phyloP scores from a whole-genome alignment of 2,888 invertebrate species.

The Rutpela maculata region DNA sequence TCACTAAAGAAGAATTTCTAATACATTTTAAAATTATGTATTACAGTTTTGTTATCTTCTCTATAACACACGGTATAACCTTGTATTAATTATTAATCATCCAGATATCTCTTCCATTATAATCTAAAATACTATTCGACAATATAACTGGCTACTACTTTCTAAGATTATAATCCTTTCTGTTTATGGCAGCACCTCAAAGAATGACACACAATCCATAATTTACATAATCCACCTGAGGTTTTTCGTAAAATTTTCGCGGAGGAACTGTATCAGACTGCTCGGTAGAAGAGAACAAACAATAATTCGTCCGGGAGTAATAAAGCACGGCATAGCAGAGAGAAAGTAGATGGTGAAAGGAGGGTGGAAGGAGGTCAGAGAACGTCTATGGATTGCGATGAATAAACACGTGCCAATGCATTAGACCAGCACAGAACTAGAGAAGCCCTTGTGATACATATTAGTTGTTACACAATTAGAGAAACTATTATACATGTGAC shows the following conservation, averaged over 20 bases:
- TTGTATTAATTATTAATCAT: not conserved
- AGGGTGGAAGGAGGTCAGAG: constrained; percentile 63
- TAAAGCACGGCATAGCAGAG: constrained; percentile 53
- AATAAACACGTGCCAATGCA: constrained; percentile 30
- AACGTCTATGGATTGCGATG: constrained; percentile 47
- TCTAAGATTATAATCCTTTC: not conserved
- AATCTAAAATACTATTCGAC: not conserved
- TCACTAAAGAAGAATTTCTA: too few relatives aligned
- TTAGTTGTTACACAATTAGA: constrained; percentile 42
- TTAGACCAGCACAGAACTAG: constrained; percentile 18
- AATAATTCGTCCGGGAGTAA: constrained; percentile 25
- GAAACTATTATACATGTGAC: constrained; percentile 39
- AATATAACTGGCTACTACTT: not conserved
- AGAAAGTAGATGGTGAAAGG: constrained; percentile 64
- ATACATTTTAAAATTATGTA: too few relatives aligned
- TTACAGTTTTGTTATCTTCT: too few relatives aligned
- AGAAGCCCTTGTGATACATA: constrained; percentile 37
- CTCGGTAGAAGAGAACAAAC: constrained; percentile 2
- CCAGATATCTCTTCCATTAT: not conserved
- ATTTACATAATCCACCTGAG: constrained; percentile 22
- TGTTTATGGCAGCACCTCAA: too few relatives aligned
- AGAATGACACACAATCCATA: not conserved
- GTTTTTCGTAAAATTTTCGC: constrained; percentile 12
- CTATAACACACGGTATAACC: not conserved
- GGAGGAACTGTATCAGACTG: constrained; percentile 23